These are phyloP conservation scores for Drosophila repletoides DNA, from an alignment of 1,140 invertebrate species.

Conservation along the genomic window DNA sequence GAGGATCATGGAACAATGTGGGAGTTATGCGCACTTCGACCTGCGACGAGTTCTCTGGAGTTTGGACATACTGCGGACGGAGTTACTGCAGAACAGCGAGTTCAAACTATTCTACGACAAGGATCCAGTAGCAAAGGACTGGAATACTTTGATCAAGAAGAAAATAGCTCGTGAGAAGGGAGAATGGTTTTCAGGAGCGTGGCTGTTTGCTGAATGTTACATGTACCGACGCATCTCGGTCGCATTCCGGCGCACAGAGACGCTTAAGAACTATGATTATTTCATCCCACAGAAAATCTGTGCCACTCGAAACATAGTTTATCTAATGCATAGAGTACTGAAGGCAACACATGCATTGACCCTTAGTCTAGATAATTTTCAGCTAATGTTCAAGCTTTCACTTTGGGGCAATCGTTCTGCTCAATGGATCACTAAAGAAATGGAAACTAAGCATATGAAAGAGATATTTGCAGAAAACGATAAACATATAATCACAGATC, in stretches of 20 bases:
- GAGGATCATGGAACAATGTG: conserved; percentile 34
- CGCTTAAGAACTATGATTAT: conserved; percentile 88
- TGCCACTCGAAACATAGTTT: conserved; percentile 83
- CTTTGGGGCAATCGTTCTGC: conserved; percentile 92
- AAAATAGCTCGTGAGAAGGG: conserved; percentile 72
- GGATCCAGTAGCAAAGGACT: conserved; percentile 80
- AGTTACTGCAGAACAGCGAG: conserved; percentile 88
- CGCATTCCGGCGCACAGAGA: conserved; percentile 88
- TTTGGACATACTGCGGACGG: conserved; percentile 83
- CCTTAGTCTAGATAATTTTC: conserved; percentile 82
- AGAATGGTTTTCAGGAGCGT: conserved; percentile 91
- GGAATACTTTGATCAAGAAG: conserved; percentile 83
- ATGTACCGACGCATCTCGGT: conserved; percentile 93
- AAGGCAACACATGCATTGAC: conserved; percentile 3
- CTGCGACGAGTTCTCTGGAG: conserved; percentile 49
- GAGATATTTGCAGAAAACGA: neutral
- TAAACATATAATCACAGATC: conserved; percentile 32
- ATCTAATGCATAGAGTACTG: conserved; percentile 84
- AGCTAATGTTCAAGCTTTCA: conserved; percentile 85
- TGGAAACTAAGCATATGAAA: conserved; percentile 30
- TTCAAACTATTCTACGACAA: conserved; percentile 84
- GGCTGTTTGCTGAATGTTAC: conserved; percentile 96
- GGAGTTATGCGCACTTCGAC: conserved; percentile 46
- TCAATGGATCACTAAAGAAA: conserved; percentile 90
- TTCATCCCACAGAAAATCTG: conserved; percentile 89